Conservation (phyloP, 2,888 invertebrate species). For the Eupithecia abbreviata region DNA sequence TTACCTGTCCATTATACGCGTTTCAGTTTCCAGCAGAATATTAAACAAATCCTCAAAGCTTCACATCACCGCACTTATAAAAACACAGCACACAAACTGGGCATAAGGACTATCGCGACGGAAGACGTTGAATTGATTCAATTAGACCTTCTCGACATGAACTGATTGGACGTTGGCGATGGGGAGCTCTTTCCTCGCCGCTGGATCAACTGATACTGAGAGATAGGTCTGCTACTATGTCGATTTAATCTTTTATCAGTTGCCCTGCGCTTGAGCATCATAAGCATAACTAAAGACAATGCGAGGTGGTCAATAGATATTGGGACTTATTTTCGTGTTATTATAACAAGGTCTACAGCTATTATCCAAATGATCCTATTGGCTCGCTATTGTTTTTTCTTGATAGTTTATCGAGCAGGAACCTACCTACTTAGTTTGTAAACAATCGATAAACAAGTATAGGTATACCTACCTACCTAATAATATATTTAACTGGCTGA, state of each 20-base stretch:
- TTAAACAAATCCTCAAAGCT: conserved; percentile 22
- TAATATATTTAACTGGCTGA: too few relatives aligned
- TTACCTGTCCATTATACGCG: conserved; percentile 58
- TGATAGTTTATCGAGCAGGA: conserved; percentile 38
- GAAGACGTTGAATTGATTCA: conserved; percentile 79
- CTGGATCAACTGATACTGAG: conserved; percentile 73
- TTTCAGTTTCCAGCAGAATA: conserved; percentile 27
- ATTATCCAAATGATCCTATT: conserved; percentile 63
- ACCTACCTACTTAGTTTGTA: not conserved
- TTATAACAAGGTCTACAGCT: conserved; percentile 13
- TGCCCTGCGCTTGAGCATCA: conserved; percentile 62
- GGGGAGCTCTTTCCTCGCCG: conserved; percentile 62
- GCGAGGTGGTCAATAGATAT: conserved; percentile 55
- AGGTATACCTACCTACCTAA: too few relatives aligned
- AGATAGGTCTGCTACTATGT: conserved; percentile 45
- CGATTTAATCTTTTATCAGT: conserved; percentile 79
- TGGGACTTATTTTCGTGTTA: conserved; percentile 54
- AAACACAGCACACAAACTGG: conserved; percentile 44
- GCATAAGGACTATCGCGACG: conserved; percentile 59
- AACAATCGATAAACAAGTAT: too few relatives aligned
- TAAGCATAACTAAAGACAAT: conserved; percentile 69
- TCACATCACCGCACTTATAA: conserved; percentile 51
- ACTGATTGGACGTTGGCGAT: conserved; percentile 47
- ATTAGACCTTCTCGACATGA: conserved; percentile 55
- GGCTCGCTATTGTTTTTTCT: conserved; percentile 15